Evolutionary conservation across 1,140 invertebrate genomes (phyloP).

Genomic region (Drosophila mayri): DNA sequence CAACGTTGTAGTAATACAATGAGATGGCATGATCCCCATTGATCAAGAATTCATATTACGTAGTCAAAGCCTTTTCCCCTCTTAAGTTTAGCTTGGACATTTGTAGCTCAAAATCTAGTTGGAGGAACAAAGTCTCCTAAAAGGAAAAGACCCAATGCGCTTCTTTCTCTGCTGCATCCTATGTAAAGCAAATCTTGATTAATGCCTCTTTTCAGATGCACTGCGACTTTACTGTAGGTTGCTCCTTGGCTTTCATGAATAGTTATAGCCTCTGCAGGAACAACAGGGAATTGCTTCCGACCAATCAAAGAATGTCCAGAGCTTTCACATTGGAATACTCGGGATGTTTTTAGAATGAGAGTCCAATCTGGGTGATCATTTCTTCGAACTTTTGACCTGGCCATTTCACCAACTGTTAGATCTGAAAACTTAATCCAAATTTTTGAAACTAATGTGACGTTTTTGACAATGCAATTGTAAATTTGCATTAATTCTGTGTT

Average conservation of each 20-base stretch:
- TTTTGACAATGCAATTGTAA: not conserved
- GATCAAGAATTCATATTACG: not conserved
- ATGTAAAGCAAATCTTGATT: not conserved
- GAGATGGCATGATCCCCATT: not conserved
- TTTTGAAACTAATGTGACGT: not conserved
- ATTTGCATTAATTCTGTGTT: not conserved
- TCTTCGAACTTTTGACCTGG: no score
- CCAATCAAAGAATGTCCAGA: not conserved
- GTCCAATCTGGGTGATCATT: no score
- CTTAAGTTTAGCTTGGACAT: not conserved
- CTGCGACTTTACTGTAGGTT: not conserved
- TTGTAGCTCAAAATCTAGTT: conserved; percentile 1
- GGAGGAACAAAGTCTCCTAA: not conserved
- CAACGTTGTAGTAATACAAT: not conserved
- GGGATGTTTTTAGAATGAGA: not conserved
- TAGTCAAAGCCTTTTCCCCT: not conserved
- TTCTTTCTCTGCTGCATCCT: not conserved
- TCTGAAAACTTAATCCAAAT: not conserved
- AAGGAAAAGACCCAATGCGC: not conserved
- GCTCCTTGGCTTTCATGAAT: not conserved
- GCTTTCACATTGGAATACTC: not conserved
- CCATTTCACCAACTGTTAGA: no score
- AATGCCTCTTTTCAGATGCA: not conserved
- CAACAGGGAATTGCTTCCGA: no score
- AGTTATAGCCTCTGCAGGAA: no score